These are phyloP conservation scores for Junonia oenone DNA, from an alignment of 2,888 invertebrate genomes.

Conservation along the genomic window DNA sequence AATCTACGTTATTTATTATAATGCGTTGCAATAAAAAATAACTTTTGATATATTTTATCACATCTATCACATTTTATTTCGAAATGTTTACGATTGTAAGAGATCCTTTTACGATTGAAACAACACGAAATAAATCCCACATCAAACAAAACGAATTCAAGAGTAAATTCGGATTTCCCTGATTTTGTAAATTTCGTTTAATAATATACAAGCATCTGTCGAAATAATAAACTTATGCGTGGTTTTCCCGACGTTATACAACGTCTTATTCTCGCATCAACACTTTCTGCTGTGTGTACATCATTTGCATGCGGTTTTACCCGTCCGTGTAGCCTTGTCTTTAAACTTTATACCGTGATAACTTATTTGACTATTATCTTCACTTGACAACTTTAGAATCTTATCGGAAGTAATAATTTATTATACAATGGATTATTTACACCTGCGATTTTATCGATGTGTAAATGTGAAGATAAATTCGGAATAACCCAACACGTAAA, in stretches of 20 bases:
- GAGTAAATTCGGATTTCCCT: slow-evolving; percentile 40
- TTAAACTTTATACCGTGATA: slow-evolving; percentile 25
- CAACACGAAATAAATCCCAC: background rate
- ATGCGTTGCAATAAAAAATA: background rate
- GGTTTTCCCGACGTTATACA: slow-evolving; percentile 36
- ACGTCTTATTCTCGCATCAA: slow-evolving; percentile 27
- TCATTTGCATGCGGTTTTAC: slow-evolving; percentile 57
- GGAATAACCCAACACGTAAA: slow-evolving; percentile 16
- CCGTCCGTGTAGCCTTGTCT: slow-evolving; percentile 35
- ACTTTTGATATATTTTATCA: background rate
- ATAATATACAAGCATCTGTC: slow-evolving; percentile 36
- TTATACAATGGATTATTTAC: background rate
- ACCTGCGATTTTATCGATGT: background rate
- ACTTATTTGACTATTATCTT: background rate
- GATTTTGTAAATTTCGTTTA: slow-evolving; percentile 40
- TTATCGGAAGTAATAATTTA: background rate
- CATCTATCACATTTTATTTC: background rate
- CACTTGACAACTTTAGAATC: background rate
- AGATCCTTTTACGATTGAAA: background rate
- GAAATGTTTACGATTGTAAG: background rate
- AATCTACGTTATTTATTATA: background rate
- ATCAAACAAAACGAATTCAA: slow-evolving; percentile 1
- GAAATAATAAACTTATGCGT: slow-evolving; percentile 25
- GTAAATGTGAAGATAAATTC: slow-evolving; percentile 6
- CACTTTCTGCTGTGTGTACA: slow-evolving; percentile 40